Percentiles rank a stretch among this genome's conserved stretches.
Conservation (phyloP, 2,113 vertebrate genomes). For the Crotalus helleri region DNA sequence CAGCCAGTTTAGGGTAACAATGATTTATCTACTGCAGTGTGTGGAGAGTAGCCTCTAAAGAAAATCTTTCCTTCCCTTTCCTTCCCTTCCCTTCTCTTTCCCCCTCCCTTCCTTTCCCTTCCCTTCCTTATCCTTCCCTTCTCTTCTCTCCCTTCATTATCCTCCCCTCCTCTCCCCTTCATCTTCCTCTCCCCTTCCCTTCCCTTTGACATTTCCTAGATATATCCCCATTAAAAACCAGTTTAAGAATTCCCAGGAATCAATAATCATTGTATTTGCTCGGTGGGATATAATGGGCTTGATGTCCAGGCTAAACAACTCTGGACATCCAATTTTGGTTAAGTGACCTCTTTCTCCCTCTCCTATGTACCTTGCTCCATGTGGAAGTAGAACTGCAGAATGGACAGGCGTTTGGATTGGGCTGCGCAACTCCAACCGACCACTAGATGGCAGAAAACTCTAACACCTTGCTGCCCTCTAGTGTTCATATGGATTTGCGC, state of each 20-base stretch:
- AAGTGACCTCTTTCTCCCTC: background rate
- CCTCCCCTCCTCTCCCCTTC: too few relatives aligned
- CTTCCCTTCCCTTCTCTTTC: too few relatives aligned
- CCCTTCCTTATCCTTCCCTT: too few relatives aligned
- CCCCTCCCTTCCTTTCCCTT: accelerated
- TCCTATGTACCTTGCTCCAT: background rate
- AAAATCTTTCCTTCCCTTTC: slow-evolving; percentile 22
- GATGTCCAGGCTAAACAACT: background rate
- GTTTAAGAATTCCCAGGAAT: background rate
- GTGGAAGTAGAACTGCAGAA: background rate
- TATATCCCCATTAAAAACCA: background rate
- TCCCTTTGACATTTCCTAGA: background rate
- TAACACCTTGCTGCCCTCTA: background rate
- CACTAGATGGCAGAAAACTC: background rate
- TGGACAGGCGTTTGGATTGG: background rate
- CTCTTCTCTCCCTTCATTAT: too few relatives aligned
- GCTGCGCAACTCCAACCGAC: background rate
- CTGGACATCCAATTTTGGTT: background rate
- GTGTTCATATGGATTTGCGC: background rate
- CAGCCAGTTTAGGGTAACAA: slow-evolving; percentile 91
- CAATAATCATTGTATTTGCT: background rate
- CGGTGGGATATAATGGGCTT: background rate
- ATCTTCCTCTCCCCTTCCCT: background rate
- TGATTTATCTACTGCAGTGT: slow-evolving; percentile 97
- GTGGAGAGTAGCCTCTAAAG: slow-evolving; percentile 79